Percentiles rank a stretch among this genome's conserved stretches.
phyloP scores from a whole-genome alignment of 2,113 vertebrate genomes.

The Tenrec ecaudatus region DNA sequence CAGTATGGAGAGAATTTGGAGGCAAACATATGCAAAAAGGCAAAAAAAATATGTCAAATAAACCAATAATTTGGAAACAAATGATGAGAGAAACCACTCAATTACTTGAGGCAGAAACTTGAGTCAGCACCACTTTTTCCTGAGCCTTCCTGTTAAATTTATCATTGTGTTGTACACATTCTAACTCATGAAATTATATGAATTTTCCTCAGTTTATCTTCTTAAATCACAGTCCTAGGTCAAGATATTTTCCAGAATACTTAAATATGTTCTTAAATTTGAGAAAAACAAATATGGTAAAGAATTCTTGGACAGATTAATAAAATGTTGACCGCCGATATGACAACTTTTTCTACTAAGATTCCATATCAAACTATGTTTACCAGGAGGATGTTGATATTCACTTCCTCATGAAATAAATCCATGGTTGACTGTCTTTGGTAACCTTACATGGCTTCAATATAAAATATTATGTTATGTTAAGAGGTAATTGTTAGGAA shows the following conservation, averaged over 20 bases:
- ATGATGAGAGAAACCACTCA: not conserved
- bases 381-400: not conserved
- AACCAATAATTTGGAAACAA: not conserved
- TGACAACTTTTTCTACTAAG: not conserved
- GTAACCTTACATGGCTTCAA: not conserved
- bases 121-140: not conserved
- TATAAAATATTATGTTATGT: not conserved
- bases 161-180: rapidly evolving
- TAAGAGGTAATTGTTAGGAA: not conserved
- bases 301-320: not conserved
- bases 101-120: not conserved
- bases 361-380: not conserved
- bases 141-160: not conserved
- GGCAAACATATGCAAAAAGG: not conserved
- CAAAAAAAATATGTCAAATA: not conserved
- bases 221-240: not conserved
- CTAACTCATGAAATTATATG: not conserved
- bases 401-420: not conserved
- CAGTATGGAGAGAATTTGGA: not conserved
- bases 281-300: not conserved
- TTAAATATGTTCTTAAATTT: not conserved
- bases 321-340: not conserved
- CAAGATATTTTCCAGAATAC: not conserved
- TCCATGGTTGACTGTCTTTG: not conserved
- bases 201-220: not conserved